These are phyloP conservation scores for Philhelius pedissequus DNA, from an alignment of 2,888 invertebrate genomes.

Conservation along the genomic window DNA sequence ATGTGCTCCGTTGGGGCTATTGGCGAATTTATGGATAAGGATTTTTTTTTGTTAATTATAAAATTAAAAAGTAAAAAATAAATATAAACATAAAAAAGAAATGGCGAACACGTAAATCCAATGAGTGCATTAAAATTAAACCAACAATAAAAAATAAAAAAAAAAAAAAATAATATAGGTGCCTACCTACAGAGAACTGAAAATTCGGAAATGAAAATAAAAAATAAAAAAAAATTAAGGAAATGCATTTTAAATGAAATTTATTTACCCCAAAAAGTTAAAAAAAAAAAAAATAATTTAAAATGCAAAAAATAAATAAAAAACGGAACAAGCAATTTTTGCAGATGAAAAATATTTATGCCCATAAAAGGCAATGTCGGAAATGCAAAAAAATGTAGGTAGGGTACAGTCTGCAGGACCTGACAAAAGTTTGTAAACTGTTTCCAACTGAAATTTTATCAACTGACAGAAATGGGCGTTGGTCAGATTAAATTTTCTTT, in stretches of 20 bases:
- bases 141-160: not conserved
- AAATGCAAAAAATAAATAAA: not conserved
- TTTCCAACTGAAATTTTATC: not conserved
- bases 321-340: not conserved
- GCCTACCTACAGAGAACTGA: not conserved
- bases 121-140: constrained; percentile 54
- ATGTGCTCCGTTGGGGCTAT: constrained; percentile 53
- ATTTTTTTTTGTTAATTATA: constrained; percentile 57
- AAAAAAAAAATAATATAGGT: not conserved
- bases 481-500: not conserved
- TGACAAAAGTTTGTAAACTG: not conserved
- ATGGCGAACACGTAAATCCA: constrained; percentile 22
- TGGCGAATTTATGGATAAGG: constrained; percentile 53
- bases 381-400: not conserved
- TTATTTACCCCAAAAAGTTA: constrained; percentile 39
- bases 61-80: constrained; percentile 48
- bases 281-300: not conserved
- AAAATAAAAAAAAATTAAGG: constrained; percentile 3
- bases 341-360: not conserved
- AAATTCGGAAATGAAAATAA: constrained; percentile 16
- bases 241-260: constrained; percentile 59
- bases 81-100: constrained; percentile 7
- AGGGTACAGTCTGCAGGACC: constrained; percentile 17
- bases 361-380: constrained; percentile 2
- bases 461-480: not conserved